Evolutionary conservation across 2,797 vertebrate genomes (phyloP), one percentile per base, ranked within the genome.

Genomic region (Cryptoprocta ferox): DNA sequence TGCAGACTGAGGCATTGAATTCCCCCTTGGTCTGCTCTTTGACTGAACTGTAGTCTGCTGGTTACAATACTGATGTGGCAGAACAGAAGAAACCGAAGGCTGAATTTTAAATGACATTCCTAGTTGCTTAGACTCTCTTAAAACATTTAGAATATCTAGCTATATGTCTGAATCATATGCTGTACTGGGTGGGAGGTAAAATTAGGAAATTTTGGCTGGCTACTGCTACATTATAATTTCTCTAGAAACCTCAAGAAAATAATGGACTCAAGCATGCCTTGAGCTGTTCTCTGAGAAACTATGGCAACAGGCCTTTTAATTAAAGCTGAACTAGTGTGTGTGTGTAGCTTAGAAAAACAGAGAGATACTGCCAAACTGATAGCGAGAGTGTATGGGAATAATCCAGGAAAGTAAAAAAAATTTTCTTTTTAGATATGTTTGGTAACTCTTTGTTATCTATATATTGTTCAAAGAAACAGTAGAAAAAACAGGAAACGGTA

Each of bases 241-340:
- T 97, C 63, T 85, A 76, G 82, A 97, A 97, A 89, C 59, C 87
- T 78, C 50, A 84, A 95, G 96, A 95, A 95, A 97, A 97, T 94
- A 97, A 97, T 80, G 94, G 94, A 91, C 94, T 97, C 50, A 76
- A 88, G 71, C 83, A 78, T 79, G 97, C 89, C 89, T 94, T 18
- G 16, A 97, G 98, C 96, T 97, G 13, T 96, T 97, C 88, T 97
- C 81, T 83, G 92, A 89, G 98, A 97, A 97, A 98, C 98, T 98
- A 98, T 98, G 97, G 97, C 97, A 98, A 97, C 96, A 1, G 21
- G 89, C 65, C 50, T 97, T 97, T 96, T 97, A 98, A 97, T 98
- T 98, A 97, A 98, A 97, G 92, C 96, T 95, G 95, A 97, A 97
- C 68, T 91, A 96, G 89, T 78, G 35, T 83, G 89, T 78, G 35